A percentile compares a stretch with the other conserved stretches of the same genome.
Evolutionary conservation across 2,888 invertebrate species (phyloP).

Genomic region (Xylota segnis): DNA sequence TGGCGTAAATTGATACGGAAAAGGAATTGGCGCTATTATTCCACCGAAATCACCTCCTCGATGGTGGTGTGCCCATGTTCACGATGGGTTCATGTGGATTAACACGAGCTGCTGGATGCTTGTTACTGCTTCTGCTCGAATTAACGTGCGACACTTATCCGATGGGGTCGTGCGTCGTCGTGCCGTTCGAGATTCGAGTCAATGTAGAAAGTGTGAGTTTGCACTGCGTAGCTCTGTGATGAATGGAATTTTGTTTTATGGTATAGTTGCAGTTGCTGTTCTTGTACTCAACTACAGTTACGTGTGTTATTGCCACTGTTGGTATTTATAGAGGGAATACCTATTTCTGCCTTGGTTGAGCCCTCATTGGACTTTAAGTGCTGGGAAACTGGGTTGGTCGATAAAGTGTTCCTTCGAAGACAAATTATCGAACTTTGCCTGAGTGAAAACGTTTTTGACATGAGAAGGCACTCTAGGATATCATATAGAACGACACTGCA

Average conservation of each 20-base stretch:
- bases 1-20: conserved; percentile 75
- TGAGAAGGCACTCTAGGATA: no score
- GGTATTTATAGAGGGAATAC: conserved; percentile 18
- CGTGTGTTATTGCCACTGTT: conserved; percentile 66
- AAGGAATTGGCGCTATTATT: conserved; percentile 75
- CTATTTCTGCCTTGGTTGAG: conserved; percentile 7
- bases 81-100: conserved; percentile 74
- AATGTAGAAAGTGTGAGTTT: conserved; percentile 62
- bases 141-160: conserved; percentile 74
- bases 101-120: conserved; percentile 75
- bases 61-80: conserved; percentile 64
- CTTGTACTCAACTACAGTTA: conserved; percentile 55
- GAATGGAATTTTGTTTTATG: conserved; percentile 67
- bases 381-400: neutral
- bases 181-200: conserved; percentile 9
- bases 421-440: no score
- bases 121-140: conserved; percentile 74
- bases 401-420: neutral
- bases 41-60: conserved; percentile 60
- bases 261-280: conserved; percentile 47
- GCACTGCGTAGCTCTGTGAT: conserved; percentile 57
- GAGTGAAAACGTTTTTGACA: no score
- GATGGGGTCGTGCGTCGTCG: conserved; percentile 73
- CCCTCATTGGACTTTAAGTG: conserved; percentile 46
- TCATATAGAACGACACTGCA: no score